phyloP scores from a whole-genome alignment of 2,113 vertebrate species.

The Galeopterus variegatus region DNA sequence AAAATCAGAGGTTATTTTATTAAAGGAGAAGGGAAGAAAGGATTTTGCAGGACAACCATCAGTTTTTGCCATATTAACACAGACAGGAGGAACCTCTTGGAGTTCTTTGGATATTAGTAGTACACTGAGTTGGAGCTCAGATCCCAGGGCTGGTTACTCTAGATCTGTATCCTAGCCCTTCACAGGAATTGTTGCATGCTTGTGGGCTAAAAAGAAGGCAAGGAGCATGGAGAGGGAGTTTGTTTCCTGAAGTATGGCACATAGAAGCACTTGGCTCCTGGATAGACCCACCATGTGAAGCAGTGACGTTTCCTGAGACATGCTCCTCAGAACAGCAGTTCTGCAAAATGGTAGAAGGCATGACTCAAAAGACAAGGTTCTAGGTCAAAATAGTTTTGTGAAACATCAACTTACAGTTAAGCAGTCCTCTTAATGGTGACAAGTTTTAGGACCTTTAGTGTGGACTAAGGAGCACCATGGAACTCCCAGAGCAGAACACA shows the following conservation, averaged over 20 bases:
- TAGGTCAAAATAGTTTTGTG: not conserved
- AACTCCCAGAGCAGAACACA: not conserved
- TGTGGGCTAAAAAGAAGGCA: not conserved
- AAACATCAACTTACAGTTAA: not conserved
- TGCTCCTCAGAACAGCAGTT: not conserved
- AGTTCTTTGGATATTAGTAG: not conserved
- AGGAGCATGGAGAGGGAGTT: not conserved
- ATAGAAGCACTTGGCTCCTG: not conserved
- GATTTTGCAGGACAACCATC: not conserved
- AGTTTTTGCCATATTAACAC: not conserved
- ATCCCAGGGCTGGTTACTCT: not conserved
- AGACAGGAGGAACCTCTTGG: not conserved
- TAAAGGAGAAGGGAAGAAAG: conserved; percentile 18
- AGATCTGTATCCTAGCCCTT: not conserved
- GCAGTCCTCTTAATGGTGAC: not conserved
- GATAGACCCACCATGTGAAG: not conserved
- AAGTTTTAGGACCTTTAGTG: not conserved
- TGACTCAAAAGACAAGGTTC: not conserved
- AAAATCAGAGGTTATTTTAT: not conserved
- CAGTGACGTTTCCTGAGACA: not conserved
- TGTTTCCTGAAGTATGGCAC: not conserved
- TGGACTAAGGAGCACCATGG: not conserved
- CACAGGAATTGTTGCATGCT: not conserved
- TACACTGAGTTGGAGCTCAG: not conserved
- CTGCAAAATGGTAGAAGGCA: not conserved